phyloP scores from a whole-genome alignment of 2,113 vertebrate genomes.

The Paramisgurnus dabryanus region DNA sequence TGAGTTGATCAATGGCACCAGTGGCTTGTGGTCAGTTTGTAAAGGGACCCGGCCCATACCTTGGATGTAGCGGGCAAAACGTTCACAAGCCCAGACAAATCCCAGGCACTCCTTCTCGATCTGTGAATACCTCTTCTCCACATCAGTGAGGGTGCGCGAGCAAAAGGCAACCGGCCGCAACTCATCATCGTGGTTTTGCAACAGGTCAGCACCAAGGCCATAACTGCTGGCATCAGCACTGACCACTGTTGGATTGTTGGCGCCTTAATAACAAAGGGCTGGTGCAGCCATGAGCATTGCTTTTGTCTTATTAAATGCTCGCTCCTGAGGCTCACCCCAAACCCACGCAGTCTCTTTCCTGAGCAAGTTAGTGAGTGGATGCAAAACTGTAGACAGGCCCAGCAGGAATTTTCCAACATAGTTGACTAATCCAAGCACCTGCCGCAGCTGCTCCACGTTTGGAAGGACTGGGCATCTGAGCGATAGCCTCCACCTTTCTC shows the following conservation, averaged over 20 bases:
- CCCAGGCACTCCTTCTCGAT: no score
- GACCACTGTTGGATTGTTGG: slow-evolving; percentile 16
- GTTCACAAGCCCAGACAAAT: no score
- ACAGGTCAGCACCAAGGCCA: background rate
- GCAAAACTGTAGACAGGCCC: slow-evolving; percentile 10
- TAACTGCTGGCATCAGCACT: slow-evolving; percentile 38
- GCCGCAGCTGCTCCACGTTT: slow-evolving; percentile 1
- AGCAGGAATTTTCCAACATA: slow-evolving; percentile 31
- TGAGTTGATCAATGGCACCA: no score
- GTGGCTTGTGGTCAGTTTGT: no score
- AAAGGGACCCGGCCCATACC: no score
- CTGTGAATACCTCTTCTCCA: no score
- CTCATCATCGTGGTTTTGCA: no score
- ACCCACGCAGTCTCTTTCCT: slow-evolving; percentile 7
- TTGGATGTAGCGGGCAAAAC: no score
- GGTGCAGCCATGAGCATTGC: slow-evolving; percentile 27
- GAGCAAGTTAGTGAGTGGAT: slow-evolving; percentile 27
- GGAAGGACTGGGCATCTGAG: background rate
- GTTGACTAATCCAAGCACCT: slow-evolving; percentile 14
- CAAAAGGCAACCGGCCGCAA: no score
- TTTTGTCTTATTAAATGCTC: slow-evolving; percentile 31
- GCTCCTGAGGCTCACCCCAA: slow-evolving; percentile 14
- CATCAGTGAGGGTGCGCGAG: no score
- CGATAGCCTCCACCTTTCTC: slow-evolving; percentile 33
- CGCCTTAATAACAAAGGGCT: slow-evolving; percentile 6